A percentile compares a stretch with the other conserved stretches of the same genome.
These are phyloP conservation scores for Callopanchax toddi DNA, from an alignment of 2,113 vertebrate species.

Conservation along the genomic window DNA sequence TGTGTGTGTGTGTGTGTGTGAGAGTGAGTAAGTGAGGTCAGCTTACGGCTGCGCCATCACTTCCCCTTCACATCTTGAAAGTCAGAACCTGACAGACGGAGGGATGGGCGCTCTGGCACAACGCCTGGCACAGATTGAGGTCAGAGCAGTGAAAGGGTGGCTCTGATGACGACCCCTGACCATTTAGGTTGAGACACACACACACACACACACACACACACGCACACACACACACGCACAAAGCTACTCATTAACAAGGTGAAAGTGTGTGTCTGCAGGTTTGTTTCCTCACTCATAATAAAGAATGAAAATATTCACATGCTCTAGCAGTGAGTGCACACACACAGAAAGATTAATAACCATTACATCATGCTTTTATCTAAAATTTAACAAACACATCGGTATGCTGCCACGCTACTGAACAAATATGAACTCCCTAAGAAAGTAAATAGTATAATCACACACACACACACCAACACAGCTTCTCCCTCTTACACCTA, in stretches of 20 bases:
- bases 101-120: constrained; percentile 33
- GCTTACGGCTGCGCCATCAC: constrained; percentile 14
- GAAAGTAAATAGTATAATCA: constrained; percentile 5
- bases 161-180: constrained; percentile 3
- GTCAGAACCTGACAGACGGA: constrained; percentile 38
- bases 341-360: background rate
- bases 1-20: background rate
- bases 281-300: constrained; percentile 18
- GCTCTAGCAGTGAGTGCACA: constrained; percentile 14
- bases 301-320: constrained; percentile 19
- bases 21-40: constrained; percentile 17
- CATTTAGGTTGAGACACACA: constrained; percentile 14
- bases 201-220: too few relatives aligned
- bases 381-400: constrained; percentile 2
- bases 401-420: background rate
- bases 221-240: too few relatives aligned
- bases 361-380: background rate
- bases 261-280: constrained; percentile 1
- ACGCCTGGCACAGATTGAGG: constrained; percentile 60
- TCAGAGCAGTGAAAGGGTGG: constrained; percentile 63
- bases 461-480: constrained; percentile 20
- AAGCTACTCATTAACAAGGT: constrained; percentile 4
- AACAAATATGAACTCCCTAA: background rate
- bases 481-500: constrained; percentile 25
- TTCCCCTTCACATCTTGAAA: constrained; percentile 41